phyloP scores from a whole-genome alignment of 2,888 invertebrate genomes.

The Drosophila infuscata region DNA sequence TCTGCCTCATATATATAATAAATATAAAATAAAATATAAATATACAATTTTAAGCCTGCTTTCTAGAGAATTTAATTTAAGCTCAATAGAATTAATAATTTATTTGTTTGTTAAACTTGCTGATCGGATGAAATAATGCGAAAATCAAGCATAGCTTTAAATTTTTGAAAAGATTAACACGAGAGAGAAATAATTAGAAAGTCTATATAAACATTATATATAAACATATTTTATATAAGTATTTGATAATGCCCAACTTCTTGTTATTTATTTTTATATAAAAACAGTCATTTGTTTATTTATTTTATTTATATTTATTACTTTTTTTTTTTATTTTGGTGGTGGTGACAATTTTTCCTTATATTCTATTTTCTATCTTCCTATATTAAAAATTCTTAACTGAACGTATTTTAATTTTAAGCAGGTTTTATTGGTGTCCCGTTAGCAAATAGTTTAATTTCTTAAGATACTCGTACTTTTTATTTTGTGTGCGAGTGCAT shows the following conservation, averaged over 20 bases:
- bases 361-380: background rate
- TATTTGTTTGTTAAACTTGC: background rate
- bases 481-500: background rate
- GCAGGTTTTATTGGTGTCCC: background rate
- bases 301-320: background rate
- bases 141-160: background rate
- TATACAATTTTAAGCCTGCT: too few relatives aligned
- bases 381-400: background rate
- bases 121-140: background rate
- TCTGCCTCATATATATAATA: too few relatives aligned
- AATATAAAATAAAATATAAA: too few relatives aligned
- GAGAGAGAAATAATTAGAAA: background rate
- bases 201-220: background rate
- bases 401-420: too few relatives aligned
- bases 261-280: background rate
- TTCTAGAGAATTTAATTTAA: background rate
- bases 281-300: background rate
- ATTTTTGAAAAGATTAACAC: background rate
- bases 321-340: background rate
- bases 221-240: background rate
- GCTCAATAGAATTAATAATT: background rate
- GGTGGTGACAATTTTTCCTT: background rate
- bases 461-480: background rate
- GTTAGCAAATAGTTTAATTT: background rate
- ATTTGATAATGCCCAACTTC: background rate